A percentile compares a stretch with the other conserved stretches of the same genome.
phyloP scores from a whole-genome alignment of 2,113 vertebrate species.

The Strix uralensis region DNA sequence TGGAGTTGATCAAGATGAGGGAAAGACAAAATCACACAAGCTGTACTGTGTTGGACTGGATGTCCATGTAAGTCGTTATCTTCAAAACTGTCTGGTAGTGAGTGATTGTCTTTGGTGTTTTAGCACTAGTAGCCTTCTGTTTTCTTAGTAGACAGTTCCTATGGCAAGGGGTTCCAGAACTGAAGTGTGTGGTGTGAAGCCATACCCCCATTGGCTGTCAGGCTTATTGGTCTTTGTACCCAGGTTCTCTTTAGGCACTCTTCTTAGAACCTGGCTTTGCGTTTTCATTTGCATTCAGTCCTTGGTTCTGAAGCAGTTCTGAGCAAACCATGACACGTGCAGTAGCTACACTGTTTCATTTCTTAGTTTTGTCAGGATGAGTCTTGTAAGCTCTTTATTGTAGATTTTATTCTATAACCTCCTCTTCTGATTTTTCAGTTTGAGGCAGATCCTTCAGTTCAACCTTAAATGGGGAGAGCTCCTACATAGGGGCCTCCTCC shows the following conservation, averaged over 20 bases:
- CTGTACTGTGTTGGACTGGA: background rate
- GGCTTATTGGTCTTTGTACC: background rate
- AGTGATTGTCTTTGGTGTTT: background rate
- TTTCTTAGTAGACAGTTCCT: background rate
- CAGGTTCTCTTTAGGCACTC: background rate
- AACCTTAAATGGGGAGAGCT: background rate
- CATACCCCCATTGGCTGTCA: rapidly evolving
- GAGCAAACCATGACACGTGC: background rate
- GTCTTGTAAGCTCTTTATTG: background rate
- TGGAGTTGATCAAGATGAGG: background rate
- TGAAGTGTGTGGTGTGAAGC: background rate
- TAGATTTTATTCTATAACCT: background rate
- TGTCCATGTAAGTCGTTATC: background rate
- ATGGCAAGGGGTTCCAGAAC: background rate
- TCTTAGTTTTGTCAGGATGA: background rate
- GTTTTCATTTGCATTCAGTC: background rate
- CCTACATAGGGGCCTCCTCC: background rate
- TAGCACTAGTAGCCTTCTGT: background rate
- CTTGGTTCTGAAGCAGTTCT: background rate
- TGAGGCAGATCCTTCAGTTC: background rate
- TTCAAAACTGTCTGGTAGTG: background rate
- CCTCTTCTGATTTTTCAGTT: background rate
- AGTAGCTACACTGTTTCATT: background rate
- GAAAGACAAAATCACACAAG: background rate
- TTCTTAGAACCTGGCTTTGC: background rate